A percentile compares a stretch with the other conserved stretches of the same genome.
phyloP scores from a whole-genome alignment of 2,113 vertebrate species.

The Eublepharis macularius region DNA sequence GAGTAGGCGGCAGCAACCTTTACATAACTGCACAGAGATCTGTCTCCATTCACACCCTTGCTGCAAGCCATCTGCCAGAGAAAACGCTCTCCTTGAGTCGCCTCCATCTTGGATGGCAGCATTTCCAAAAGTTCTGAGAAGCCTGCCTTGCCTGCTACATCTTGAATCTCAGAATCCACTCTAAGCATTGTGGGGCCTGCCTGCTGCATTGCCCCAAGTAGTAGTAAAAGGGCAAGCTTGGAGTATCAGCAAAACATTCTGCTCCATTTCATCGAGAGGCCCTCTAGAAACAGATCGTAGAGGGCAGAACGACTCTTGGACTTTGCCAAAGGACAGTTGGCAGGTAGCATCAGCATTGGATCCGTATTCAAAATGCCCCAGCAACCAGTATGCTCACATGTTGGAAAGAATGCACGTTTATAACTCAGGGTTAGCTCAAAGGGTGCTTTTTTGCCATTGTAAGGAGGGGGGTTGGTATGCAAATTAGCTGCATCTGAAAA shows the following conservation, averaged over 20 bases:
- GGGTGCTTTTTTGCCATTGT: too few species aligned
- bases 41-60: conserved; percentile 59
- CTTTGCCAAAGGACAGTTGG: too few species aligned
- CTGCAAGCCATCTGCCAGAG: conserved; percentile 66
- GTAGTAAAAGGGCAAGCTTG: not conserved
- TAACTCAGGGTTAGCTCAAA: too few species aligned
- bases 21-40: conserved; percentile 50
- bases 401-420: too few species aligned
- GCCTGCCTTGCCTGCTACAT: not conserved
- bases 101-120: not conserved
- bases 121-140: rapidly evolving
- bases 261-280: not conserved
- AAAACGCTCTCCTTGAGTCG: conserved; percentile 51
- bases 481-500: too few species aligned
- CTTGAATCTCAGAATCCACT: not conserved
- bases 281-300: too few species aligned
- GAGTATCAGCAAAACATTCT: not conserved
- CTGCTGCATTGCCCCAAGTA: not conserved
- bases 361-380: too few species aligned
- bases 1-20: conserved; percentile 71
- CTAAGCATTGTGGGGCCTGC: not conserved
- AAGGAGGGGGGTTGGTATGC: too few species aligned
- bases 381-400: too few species aligned
- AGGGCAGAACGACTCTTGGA: too few species aligned
- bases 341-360: too few species aligned